phyloP scores from a whole-genome alignment of 2,113 vertebrate species.

The Saccopteryx leptura region DNA sequence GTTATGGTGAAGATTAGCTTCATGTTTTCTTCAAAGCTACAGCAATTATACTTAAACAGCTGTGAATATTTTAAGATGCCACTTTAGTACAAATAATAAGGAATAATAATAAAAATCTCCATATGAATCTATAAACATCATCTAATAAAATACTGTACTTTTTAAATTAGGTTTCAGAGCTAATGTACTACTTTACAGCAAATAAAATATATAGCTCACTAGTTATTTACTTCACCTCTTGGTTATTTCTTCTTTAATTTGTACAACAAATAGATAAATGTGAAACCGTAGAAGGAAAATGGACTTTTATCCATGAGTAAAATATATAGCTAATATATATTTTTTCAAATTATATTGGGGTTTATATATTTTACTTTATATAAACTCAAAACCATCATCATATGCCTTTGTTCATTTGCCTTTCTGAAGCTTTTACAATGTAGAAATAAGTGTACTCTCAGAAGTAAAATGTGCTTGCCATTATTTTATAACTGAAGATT shows the following conservation, averaged over 20 bases:
- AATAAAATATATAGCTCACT: not conserved
- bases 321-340: not conserved
- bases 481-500: conserved; percentile 32
- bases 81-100: not conserved
- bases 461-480: not conserved
- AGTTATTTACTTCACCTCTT: not conserved
- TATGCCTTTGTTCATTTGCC: not conserved
- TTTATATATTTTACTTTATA: not conserved
- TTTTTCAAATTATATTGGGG: not conserved
- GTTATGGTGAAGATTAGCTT: not conserved
- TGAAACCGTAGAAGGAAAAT: not conserved
- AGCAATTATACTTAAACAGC: not conserved
- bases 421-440: not conserved
- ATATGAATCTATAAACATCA: not conserved
- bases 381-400: not conserved
- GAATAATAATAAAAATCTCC: not conserved
- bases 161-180: not conserved
- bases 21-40: not conserved
- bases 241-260: not conserved
- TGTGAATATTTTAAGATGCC: not conserved
- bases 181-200: not conserved
- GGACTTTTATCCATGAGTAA: not conserved
- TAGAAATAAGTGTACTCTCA: not conserved
- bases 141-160: not conserved
- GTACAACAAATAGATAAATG: not conserved